A percentile compares a stretch with the other conserved stretches of the same genome.
Evolutionary conservation across 2,888 invertebrate genomes (phyloP).

Genomic region (Notocelia uddmanniana): DNA sequence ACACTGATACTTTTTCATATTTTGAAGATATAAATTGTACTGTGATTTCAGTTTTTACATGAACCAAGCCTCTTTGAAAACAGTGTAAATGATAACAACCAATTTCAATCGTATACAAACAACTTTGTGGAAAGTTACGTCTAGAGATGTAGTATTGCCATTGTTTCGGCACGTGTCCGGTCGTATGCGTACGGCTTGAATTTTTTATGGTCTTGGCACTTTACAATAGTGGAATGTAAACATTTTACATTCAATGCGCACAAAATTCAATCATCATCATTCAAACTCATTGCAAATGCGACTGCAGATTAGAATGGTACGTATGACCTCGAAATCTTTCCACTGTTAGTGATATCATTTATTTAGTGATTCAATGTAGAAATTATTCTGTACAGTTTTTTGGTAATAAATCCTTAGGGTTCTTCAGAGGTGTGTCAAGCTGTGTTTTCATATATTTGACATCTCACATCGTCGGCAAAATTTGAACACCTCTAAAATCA

Average conservation of each 20-base stretch:
- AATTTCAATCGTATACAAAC: not conserved
- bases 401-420: no score
- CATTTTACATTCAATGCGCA: slow-evolving; percentile 1
- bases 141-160: not conserved
- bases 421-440: no score
- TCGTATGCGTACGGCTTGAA: slow-evolving; percentile 5
- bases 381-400: no score
- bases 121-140: not conserved
- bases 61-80: not conserved
- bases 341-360: not conserved
- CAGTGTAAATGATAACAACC: not conserved
- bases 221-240: not conserved
- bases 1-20: not conserved
- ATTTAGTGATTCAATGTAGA: no score
- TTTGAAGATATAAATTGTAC: not conserved
- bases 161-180: slow-evolving; percentile 5
- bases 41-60: not conserved
- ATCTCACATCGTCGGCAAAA: no score
- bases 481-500: no score
- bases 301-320: not conserved
- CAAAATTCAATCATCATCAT: not conserved
- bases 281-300: not conserved
- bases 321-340: not conserved
- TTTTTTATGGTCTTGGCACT: not conserved
- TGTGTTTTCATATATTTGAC: no score